These are phyloP conservation scores for Seriola dumerili DNA, from an alignment of 2,113 vertebrate genomes.

Conservation along the genomic window DNA sequence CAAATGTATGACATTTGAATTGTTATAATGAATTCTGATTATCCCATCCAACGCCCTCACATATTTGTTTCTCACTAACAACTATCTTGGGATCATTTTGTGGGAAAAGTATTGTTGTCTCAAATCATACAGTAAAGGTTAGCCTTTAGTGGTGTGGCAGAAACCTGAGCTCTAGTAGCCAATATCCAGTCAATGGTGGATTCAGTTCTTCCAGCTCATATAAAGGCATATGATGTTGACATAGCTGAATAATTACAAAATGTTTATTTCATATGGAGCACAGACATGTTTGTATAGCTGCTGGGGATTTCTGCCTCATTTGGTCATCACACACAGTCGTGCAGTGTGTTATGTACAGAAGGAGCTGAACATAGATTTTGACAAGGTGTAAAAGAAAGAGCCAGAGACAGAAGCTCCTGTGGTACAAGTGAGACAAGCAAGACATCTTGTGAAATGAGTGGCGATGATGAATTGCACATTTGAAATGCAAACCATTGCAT, in stretches of 20 bases:
- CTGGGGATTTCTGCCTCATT: constrained; percentile 76
- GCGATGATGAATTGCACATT: constrained; percentile 21
- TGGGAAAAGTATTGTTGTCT: background rate
- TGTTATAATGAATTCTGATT: background rate
- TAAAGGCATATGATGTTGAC: constrained; percentile 69
- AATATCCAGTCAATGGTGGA: constrained; percentile 40
- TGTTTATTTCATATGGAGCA: constrained; percentile 72
- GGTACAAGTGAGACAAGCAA: constrained; percentile 4
- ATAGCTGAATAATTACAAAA: constrained; percentile 72
- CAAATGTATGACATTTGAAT: background rate
- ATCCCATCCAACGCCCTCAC: background rate
- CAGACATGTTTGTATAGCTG: constrained; percentile 78
- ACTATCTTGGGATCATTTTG: background rate
- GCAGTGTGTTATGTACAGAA: constrained; percentile 49
- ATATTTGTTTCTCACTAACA: background rate
- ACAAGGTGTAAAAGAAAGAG: constrained; percentile 33
- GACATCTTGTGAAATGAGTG: background rate
- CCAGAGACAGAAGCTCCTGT: constrained; percentile 44
- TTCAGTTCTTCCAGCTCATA: constrained; percentile 47
- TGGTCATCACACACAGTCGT: constrained; percentile 63
- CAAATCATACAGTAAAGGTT: background rate
- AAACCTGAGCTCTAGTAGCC: constrained; percentile 11
- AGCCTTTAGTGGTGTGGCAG: background rate
- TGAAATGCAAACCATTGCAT: constrained; percentile 1
- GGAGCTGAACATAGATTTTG: constrained; percentile 43